Conservation (phyloP, 1,140 invertebrate genomes). For the Cecropterus lyciades region DNA sequence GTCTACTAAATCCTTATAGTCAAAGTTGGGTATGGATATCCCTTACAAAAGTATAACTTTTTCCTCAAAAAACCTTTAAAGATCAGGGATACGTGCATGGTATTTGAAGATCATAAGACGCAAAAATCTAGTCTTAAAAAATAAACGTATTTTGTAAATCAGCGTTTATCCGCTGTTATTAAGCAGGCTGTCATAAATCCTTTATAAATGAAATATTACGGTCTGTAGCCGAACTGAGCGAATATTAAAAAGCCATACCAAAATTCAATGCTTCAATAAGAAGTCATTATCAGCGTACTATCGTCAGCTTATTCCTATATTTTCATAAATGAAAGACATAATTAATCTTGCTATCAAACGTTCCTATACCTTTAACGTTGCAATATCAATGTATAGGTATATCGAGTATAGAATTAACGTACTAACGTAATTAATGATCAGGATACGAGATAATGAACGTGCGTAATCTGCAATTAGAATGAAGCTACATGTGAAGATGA, state of each 20-base stretch:
- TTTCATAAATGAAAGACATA: too few species aligned
- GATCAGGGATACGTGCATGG: too few species aligned
- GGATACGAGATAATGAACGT: constrained; percentile 17
- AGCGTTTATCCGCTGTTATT: not conserved
- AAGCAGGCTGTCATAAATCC: not conserved
- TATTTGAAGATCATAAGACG: too few species aligned
- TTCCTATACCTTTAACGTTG: too few species aligned
- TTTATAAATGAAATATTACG: not conserved
- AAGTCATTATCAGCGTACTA: not conserved
- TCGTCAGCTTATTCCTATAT: not conserved
- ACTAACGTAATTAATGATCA: constrained; percentile 18
- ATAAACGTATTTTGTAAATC: not conserved
- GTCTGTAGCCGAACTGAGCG: not conserved
- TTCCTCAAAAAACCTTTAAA: too few species aligned
- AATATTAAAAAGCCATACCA: not conserved
- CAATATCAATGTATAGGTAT: too few species aligned
- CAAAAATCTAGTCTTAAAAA: not conserved
- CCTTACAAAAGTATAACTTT: too few species aligned
- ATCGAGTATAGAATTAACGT: too few species aligned
- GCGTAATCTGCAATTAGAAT: constrained; percentile 19
- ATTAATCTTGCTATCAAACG: not conserved
- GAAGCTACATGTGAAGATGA: constrained; percentile 14
- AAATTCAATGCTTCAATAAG: constrained; percentile 2
- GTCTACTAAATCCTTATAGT: too few species aligned
- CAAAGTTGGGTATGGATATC: too few species aligned